Evolutionary conservation across 2,113 vertebrate genomes (phyloP).

Genomic region (Semnopithecus entellus): DNA sequence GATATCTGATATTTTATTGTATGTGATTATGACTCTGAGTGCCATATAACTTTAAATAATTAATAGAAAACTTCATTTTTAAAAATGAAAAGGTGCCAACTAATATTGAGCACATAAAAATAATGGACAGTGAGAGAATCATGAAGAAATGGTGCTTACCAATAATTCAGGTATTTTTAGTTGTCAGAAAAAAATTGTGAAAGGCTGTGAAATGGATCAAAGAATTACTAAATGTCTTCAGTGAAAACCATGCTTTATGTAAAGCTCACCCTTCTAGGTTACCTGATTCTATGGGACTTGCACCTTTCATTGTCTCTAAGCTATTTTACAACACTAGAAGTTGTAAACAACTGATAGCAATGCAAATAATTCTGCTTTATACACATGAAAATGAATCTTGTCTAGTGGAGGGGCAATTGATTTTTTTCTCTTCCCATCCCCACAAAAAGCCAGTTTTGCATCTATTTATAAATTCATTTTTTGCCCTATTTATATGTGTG

Average conservation of each 20-base stretch:
- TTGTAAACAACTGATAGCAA: neutral
- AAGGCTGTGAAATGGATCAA: neutral
- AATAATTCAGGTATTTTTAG: neutral
- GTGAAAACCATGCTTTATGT: neutral
- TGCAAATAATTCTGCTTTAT: conserved; percentile 11
- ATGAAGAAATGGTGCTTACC: neutral
- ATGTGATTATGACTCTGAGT: neutral
- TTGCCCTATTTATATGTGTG: neutral
- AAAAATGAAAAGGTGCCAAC: neutral
- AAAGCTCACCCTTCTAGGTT: neutral
- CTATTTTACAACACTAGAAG: neutral
- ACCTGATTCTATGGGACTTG: neutral
- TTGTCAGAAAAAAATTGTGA: neutral
- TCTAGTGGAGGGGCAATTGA: neutral
- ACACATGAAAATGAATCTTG: neutral
- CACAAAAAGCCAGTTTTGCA: neutral
- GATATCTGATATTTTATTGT: neutral
- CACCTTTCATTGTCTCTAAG: neutral
- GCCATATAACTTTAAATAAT: neutral
- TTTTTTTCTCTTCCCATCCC: neutral
- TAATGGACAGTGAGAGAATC: neutral
- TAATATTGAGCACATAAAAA: neutral
- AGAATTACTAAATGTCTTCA: neutral
- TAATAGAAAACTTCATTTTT: neutral
- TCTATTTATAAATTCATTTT: conserved; percentile 14